phyloP scores from a whole-genome alignment of 2,113 vertebrate genomes.

The Oplegnathus fasciatus region DNA sequence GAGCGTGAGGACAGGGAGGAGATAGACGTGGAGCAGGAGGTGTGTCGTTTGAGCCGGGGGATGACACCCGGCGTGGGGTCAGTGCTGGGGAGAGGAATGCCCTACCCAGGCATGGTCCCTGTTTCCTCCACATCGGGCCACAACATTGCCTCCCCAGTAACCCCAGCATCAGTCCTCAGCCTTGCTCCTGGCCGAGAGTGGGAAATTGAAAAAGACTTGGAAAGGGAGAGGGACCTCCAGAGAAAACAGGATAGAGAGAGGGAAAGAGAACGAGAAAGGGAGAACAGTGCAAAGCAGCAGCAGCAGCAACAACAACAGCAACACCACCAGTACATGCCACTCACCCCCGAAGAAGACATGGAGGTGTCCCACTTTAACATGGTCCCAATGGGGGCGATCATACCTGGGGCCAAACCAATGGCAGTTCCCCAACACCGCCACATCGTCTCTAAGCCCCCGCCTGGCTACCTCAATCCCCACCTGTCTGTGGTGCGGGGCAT shows the following conservation, averaged over 20 bases:
- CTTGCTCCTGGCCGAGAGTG: constrained; percentile 72
- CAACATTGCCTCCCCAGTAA: constrained; percentile 72
- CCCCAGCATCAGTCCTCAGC: constrained; percentile 75
- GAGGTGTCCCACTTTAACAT: constrained; percentile 86
- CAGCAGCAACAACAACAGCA: constrained; percentile 70
- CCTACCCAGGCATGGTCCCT: constrained; percentile 70
- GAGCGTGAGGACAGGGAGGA: constrained; percentile 82
- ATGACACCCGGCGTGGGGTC: constrained; percentile 74
- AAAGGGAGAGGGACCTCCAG: constrained; percentile 71
- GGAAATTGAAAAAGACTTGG: constrained; percentile 77
- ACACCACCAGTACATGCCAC: constrained; percentile 79
- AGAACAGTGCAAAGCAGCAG: constrained; percentile 65
- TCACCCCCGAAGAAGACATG: constrained; percentile 86
- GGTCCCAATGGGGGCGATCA: constrained; percentile 78
- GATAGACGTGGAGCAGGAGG: constrained; percentile 85
- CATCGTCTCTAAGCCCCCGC: constrained; percentile 85
- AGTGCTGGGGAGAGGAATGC: constrained; percentile 67
- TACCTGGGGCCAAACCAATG: constrained; percentile 77
- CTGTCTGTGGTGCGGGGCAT: constrained; percentile 83
- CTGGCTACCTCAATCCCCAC: constrained; percentile 84
- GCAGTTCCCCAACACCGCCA: constrained; percentile 80
- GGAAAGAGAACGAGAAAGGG: constrained; percentile 69
- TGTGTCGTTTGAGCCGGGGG: constrained; percentile 86
- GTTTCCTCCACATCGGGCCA: constrained; percentile 79
- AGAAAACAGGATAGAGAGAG: constrained; percentile 76